Base-by-base conservation (phyloP, 2,888 invertebrate genomes). In the Dorcus parallelipipedus region DNA sequence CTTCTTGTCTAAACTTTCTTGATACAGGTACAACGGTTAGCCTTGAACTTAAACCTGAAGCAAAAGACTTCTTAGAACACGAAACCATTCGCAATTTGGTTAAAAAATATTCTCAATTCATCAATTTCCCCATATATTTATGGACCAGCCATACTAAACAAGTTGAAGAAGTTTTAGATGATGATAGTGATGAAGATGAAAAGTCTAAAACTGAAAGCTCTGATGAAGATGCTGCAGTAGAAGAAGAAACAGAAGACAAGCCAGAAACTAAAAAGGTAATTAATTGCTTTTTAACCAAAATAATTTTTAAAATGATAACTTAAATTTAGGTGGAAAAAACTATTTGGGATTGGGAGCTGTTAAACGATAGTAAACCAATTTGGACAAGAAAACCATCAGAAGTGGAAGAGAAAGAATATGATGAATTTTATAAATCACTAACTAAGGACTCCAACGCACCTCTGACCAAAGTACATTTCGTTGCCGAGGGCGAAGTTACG, bases 21-120 rank as follows among this genome's bases (percentile, higher is more conserved):
- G 38, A 66, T 65, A 10, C 52, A 71, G 71, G 70, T 42, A 76
- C 77, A 20, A 77, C 76, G 67, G 79, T 78, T 76, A 92, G 91
- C 68, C 81, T 99, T 68, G 88, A 95, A 75, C 80, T 99, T 78
- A 99, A 99, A 81, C 95, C 98, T 69, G 99, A 99, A 82, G 97
- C 98, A 23, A 85, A 89, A 66, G 98, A 98, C 81, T 99, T 93
- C 83, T 80, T 98, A 72, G 97, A 99, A 79, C 86, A 91, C 64
- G 91, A 93, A 73, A 95, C 95, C 1, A 85, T 99, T 67, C 90
- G 90, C 71, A 88, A 89, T 69, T 84, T 99, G 60, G 91, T 99
- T 62, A 92, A 91, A 81, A 99, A 98, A 80, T 99, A 99, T 81
- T 97, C 97, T 4, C 98, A 99, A 82, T 99, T 99, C 81, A 99